A percentile compares a stretch with the other conserved stretches of the same genome.
Evolutionary conservation across 2,888 invertebrate genomes (phyloP).

Genomic region (Teleiodes luculella): DNA sequence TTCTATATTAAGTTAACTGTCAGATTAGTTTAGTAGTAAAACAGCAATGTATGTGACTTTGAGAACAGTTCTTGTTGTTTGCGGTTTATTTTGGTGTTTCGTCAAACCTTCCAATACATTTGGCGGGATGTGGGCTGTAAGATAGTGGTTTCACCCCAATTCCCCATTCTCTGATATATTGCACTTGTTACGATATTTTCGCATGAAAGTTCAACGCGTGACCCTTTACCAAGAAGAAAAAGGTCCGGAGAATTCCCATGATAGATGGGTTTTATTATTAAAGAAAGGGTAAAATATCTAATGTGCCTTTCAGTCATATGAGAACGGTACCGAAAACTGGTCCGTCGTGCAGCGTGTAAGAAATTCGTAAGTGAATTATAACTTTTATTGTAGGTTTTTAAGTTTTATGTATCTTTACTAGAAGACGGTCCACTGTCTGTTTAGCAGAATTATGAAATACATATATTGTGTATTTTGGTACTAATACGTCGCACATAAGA

Average conservation of each 20-base stretch:
- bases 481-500: too few species aligned
- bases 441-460: too few species aligned
- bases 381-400: too few species aligned
- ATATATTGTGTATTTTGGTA: too few species aligned
- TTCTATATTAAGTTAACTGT: not conserved
- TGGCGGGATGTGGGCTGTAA: constrained; percentile 10
- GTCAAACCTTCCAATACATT: constrained; percentile 12
- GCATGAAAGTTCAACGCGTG: not conserved
- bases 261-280: constrained; percentile 2
- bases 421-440: too few species aligned
- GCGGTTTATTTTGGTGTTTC: not conserved
- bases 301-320: not conserved
- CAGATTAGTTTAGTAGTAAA: not conserved
- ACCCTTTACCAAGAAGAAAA: not conserved
- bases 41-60: not conserved
- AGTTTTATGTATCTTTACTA: too few species aligned
- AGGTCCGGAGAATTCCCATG: not conserved
- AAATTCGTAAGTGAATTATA: not conserved
- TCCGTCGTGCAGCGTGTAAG: too few species aligned
- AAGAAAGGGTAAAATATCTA: not conserved
- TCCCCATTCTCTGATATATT: constrained; percentile 8
- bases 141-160: constrained; percentile 10
- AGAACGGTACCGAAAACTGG: not conserved
- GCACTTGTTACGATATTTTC: not conserved
- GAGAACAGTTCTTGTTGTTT: not conserved